Base-by-base conservation (phyloP, 1,140 invertebrate genomes). In the Platyscapa corneri region DNA sequence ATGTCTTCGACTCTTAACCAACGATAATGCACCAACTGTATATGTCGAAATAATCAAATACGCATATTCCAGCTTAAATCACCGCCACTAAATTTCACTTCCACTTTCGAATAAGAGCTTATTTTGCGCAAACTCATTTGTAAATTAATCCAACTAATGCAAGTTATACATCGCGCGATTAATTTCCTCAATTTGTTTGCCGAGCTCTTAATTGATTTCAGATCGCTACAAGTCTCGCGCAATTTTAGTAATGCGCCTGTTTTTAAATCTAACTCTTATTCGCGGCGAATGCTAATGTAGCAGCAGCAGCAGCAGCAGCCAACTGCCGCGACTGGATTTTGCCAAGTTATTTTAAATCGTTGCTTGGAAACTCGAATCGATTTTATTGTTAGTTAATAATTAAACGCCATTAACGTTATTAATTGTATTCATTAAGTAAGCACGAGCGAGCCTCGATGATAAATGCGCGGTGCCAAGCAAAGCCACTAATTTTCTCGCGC, bases 1-100 rank as follows among this genome's bases (percentile, higher is more conserved):
- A 81, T 67, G 27, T 77, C 39, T 37, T 32, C 42, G 10, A 49
- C n/a, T 78, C 78, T 67, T 84, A 78, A 60, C 14, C 46, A 56
- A 37, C 8, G 64, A 84, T 67, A 77, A 70, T 64, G 6, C 18
- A 32, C n/a, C n/a, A n/a, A n/a, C n/a, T n/a, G n/a, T n/a, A 56
- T 42, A 74, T 49, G 77, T 84, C 75, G 46, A 56, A 84, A 84
- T 79, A 79, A 84, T 53, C 77, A 18, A 56, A 32, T 37, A 49
- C 60, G 64, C 32, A 77, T 39, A 77, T 78, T 76, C 14, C 3
- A n/a, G 1, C 1, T n/a, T 74, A 42, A 27, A 42, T 18, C 23
- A 34, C 70, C 1, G 10, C 70, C 3, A 6, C 1, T 2, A 3
- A 70, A 70, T 70, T 70, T 1, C 20, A 37, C 18, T 6, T 70